Base-by-base conservation (phyloP, 2,113 vertebrate genomes). In the Sander lucioperca region DNA sequence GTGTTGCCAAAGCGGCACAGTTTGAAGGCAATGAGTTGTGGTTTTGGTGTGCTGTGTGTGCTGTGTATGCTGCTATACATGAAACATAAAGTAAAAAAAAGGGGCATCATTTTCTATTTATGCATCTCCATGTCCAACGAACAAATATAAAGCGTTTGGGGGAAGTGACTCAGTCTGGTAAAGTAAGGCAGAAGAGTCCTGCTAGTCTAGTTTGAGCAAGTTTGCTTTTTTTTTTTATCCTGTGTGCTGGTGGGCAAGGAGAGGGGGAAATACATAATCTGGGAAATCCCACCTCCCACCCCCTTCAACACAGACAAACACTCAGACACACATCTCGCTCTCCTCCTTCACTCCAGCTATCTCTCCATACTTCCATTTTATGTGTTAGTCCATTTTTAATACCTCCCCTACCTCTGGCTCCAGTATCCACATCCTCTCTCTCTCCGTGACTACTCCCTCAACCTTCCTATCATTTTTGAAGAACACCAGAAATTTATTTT, bases 231-330 rank as follows among this genome's bases (percentile, higher is more conserved):
- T 45, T 25, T 57, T 16, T 8, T 7, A 82, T 86, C 70, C 76
- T 27, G 33, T 6, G 7, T 27, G 36, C 69, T 76, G 72, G 62
- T 66, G 39, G 50, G 53, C 25, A n/a, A 43, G 33, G 2, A 73
- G 19, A 79, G 56, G 56, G 82, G 77, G 82, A 83, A 82, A 87
- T 66, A 62, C 77, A 74, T 88, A 62, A 89, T 80, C 69, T 85
- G 69, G 73, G 78, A 66, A 86, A 76, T 25, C 48, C 59, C 59
- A 73, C 0, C 59, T 25, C 3, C 53, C 23, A n/a, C 23, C 43
- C 27, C 50, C 9, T 48, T 6, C 30, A n/a, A 74, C 57, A 79
- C 59, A 77, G 30, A 82, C 62, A 73, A 65, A 85, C 73, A 80
- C 71, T 71, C 48, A 67, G 65, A 64, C 59, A 77, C 59, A 70